Base-by-base conservation (phyloP, 2,888 invertebrate species). In the Hyalella azteca region DNA sequence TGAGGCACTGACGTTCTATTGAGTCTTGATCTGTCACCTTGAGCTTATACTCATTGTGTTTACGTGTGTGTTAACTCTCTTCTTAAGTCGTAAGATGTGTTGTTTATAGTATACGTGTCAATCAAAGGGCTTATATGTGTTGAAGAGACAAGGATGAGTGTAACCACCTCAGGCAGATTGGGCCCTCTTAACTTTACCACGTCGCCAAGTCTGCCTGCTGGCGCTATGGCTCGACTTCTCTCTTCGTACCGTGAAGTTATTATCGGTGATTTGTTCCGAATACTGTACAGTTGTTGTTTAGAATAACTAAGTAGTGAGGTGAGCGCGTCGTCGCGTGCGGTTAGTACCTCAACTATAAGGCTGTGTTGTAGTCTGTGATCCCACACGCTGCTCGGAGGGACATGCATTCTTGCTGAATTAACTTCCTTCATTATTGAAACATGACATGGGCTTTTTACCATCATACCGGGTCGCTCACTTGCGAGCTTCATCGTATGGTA, bases 351-450 rank as follows among this genome's bases (percentile, higher is more conserved):
- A 83, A 83, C 83, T 81, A 80, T 81, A 83, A 81, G 83, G 83
- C 83, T 83, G 83, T 83, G 83, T 83, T 81, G 54, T 81, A 81
- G 81, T 83, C 83, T 83, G 83, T 83, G 83, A 83, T 83, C 83
- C 83, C 83, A 32, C 66, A 36, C 66, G 66, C 66, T 66, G 36
- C 36, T 66, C 32, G 32, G 66, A 66, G 66, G 66, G 66, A 66
- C 54, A 54, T 54, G 22, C 54, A 54, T 54, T 66, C 36, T 36
- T 36, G 29, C 66, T 36, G 29, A 36, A 66, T 29, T 36, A 66
- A 36, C 36, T 36, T 36, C 66, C 32, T 32, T 36, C 66, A 66
- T 36, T 66, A 19, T 66, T 5, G 36, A 66, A 66, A 19, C 66
- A 36, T 66, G 7, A n/a, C n/a, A n/a, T n/a, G n/a, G n/a, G n/a